Evolutionary conservation across 2,888 invertebrate genomes (phyloP).

Genomic region (Eupithecia centaureata): DNA sequence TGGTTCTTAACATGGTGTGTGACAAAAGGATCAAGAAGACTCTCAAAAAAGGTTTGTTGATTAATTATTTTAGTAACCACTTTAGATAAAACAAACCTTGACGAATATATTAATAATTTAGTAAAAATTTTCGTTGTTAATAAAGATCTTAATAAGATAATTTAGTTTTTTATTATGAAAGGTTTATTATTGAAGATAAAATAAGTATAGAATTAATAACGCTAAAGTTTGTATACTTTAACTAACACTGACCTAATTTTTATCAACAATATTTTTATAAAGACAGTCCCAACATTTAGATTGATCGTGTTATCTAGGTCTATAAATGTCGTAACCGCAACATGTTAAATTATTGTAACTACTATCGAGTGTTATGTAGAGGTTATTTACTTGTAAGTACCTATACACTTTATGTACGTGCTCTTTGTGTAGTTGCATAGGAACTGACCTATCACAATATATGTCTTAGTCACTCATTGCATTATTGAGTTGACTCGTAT

Average conservation of each 20-base stretch:
- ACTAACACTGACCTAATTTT: too few relatives aligned
- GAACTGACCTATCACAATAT: constrained; percentile 32
- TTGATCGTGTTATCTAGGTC: not conserved
- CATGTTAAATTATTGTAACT: not conserved
- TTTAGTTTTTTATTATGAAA: too few relatives aligned
- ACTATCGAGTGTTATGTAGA: not conserved
- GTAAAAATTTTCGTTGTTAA: too few relatives aligned
- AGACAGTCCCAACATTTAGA: too few relatives aligned
- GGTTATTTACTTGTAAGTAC: not conserved
- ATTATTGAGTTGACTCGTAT: not conserved
- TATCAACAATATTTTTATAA: too few relatives aligned
- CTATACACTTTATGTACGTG: not conserved
- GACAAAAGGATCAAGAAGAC: constrained; percentile 68
- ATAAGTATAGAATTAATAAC: too few relatives aligned
- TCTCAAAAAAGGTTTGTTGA: constrained; percentile 61
- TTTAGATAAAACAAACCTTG: too few relatives aligned
- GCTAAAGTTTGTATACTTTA: too few relatives aligned
- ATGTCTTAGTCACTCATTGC: constrained; percentile 1
- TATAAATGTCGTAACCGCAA: not conserved
- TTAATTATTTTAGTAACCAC: not conserved
- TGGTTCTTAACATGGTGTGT: constrained; percentile 66
- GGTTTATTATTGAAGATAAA: too few relatives aligned
- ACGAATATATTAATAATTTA: too few relatives aligned
- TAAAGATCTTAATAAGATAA: too few relatives aligned
- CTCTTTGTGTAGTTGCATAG: constrained; percentile 8